phyloP scores from a whole-genome alignment of 2,888 invertebrate species.

The Clusia tigrina region DNA sequence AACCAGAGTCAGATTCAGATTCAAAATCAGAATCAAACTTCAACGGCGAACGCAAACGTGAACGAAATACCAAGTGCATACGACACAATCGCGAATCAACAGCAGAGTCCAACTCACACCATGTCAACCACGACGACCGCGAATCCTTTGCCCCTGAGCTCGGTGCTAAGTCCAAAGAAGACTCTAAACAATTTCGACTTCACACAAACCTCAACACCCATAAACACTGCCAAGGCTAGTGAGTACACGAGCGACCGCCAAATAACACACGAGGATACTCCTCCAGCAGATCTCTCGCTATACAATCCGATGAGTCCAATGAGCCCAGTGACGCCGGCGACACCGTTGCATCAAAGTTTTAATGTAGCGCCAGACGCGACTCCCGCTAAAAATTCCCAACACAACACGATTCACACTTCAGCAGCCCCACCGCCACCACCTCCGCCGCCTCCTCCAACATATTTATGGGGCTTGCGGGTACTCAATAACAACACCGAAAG shows the following conservation, averaged over 20 bases:
- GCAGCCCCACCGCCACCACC: conserved; percentile 43
- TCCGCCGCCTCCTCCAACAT: conserved; percentile 24
- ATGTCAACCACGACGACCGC: conserved; percentile 23
- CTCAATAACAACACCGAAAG: neutral
- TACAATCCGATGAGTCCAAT: conserved; percentile 31
- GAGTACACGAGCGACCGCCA: conserved; percentile 23
- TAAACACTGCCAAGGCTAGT: neutral
- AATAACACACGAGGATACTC: conserved; percentile 31
- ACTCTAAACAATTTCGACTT: conserved; percentile 50
- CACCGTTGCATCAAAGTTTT: neutral
- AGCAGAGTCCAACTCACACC: conserved; percentile 13
- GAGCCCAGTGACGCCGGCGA: conserved; percentile 36
- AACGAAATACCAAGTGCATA: no score
- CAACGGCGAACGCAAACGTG: conserved; percentile 24
- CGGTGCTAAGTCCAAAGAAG: conserved; percentile 53
- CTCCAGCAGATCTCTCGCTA: neutral
- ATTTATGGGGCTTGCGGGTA: conserved; percentile 8
- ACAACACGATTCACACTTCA: conserved; percentile 14
- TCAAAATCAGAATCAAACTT: conserved; percentile 11
- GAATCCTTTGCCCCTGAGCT: conserved; percentile 31
- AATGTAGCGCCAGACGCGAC: neutral
- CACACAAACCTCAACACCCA: conserved; percentile 35
- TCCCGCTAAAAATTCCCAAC: neutral
- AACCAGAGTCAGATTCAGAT: neutral
- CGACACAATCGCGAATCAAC: conserved; percentile 27